phyloP scores from a whole-genome alignment of 2,888 invertebrate species.

The Brachyopa scutellaris region DNA sequence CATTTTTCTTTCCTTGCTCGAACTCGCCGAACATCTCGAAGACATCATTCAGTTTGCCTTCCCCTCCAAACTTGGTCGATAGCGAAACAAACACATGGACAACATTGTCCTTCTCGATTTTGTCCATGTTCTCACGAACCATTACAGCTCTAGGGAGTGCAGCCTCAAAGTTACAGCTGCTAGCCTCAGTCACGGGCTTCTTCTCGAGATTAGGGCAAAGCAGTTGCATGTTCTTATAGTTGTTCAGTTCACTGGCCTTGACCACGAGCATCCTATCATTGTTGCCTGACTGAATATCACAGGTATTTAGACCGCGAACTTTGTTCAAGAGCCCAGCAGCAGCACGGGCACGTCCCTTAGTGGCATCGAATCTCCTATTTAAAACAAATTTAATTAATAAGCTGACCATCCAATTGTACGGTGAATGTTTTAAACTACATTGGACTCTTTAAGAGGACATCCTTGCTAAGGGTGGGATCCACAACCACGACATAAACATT shows the following conservation, averaged over 20 bases:
- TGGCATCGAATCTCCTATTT: constrained; percentile 78
- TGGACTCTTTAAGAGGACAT: constrained; percentile 76
- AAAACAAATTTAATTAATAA: background rate
- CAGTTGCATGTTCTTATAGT: constrained; percentile 78
- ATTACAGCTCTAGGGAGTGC: constrained; percentile 79
- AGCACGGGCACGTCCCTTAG: constrained; percentile 77
- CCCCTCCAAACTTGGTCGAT: constrained; percentile 78
- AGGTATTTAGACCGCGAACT: constrained; percentile 77
- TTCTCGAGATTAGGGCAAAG: constrained; percentile 79
- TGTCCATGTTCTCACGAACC: constrained; percentile 75
- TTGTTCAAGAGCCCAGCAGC: constrained; percentile 79
- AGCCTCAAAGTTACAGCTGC: constrained; percentile 79
- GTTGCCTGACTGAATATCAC: constrained; percentile 75
- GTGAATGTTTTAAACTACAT: constrained; percentile 76
- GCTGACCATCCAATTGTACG: background rate
- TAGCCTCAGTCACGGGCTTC: constrained; percentile 78
- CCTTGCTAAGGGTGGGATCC: constrained; percentile 76
- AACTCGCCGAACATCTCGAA: constrained; percentile 80
- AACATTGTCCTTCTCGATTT: constrained; percentile 79
- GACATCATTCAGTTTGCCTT: constrained; percentile 78
- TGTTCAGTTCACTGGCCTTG: constrained; percentile 77
- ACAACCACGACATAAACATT: constrained; percentile 79
- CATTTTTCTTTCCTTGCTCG: constrained; percentile 76
- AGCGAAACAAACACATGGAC: constrained; percentile 79
- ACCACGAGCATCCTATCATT: constrained; percentile 78